A percentile compares a stretch with the other conserved stretches of the same genome.
Evolutionary conservation across 2,113 vertebrate species (phyloP).

Genomic region (Tympanuchus pallidicinctus): DNA sequence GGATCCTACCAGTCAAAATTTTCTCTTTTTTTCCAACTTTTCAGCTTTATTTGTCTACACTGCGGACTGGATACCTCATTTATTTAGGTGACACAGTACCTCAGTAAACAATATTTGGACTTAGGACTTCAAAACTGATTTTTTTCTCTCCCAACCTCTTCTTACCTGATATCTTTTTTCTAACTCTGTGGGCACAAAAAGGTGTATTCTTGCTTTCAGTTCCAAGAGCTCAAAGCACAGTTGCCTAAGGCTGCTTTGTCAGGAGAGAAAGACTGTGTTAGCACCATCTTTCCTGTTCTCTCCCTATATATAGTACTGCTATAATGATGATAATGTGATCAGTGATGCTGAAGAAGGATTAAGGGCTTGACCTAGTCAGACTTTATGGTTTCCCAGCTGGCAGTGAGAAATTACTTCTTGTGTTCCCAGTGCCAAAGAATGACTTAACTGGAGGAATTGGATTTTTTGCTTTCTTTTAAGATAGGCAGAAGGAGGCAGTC

Average conservation of each 20-base stretch:
- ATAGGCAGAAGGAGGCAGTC: not conserved
- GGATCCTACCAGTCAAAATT: conserved; percentile 21
- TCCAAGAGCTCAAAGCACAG: not conserved
- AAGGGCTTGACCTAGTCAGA: conserved; percentile 35
- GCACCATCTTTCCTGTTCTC: not conserved
- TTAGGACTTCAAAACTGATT: not conserved
- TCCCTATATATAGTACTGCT: not conserved
- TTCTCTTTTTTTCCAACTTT: not conserved
- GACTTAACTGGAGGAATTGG: conserved; percentile 41
- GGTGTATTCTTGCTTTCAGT: not conserved
- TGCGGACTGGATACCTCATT: not conserved
- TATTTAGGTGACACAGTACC: conserved; percentile 14
- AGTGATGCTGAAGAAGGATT: not conserved
- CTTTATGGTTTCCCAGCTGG: conserved; percentile 35
- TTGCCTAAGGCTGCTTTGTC: not conserved
- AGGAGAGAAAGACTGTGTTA: not conserved
- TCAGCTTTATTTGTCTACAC: not conserved
- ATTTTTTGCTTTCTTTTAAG: not conserved
- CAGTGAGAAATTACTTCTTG: conserved; percentile 65
- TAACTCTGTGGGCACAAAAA: not conserved
- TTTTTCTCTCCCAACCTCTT: not conserved
- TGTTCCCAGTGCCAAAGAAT: conserved; percentile 49
- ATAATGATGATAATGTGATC: not conserved
- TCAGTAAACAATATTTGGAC: not conserved
- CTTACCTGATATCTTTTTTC: not conserved